These are phyloP conservation scores for Rhamphomyia laevipes DNA, from an alignment of 2,888 invertebrate genomes.

Conservation along the genomic window DNA sequence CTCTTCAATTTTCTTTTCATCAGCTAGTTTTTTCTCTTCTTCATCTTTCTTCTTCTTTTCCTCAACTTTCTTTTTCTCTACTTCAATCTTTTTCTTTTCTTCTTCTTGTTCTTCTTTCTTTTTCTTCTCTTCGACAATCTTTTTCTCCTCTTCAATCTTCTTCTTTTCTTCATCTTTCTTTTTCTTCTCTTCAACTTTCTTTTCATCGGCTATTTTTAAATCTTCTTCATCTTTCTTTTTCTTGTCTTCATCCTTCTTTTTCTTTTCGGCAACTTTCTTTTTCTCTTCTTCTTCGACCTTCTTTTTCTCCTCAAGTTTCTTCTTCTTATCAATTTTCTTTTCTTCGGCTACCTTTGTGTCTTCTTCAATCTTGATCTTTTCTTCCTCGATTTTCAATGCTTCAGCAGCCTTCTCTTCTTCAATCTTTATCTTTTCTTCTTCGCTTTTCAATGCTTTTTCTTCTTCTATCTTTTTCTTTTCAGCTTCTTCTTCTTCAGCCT, in stretches of 20 bases:
- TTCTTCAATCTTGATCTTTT: constrained; percentile 22
- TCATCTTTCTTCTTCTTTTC: constrained; percentile 28
- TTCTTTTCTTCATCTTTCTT: constrained; percentile 14
- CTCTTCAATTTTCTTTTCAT: constrained; percentile 17
- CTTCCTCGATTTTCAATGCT: constrained; percentile 38
- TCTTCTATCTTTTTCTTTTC: constrained; percentile 20
- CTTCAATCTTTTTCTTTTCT: constrained; percentile 18
- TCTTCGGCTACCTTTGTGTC: constrained; percentile 16
- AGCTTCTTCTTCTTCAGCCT: constrained; percentile 20
- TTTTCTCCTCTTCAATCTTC: constrained; percentile 15
- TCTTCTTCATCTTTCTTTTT: constrained; percentile 38
- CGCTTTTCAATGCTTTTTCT: constrained; percentile 26
- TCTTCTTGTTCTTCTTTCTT: constrained; percentile 2
- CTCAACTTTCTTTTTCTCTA: constrained; percentile 18
- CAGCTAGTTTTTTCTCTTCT: constrained; percentile 22
- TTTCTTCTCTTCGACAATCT: constrained; percentile 4
- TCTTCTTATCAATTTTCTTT: constrained; percentile 31
- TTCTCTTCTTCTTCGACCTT: constrained; percentile 42
- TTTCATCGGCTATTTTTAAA: constrained; percentile 22
- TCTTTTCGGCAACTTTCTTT: constrained; percentile 36
- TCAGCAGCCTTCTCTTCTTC: constrained; percentile 36
- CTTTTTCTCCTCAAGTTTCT: constrained; percentile 36
- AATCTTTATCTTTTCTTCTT: constrained; percentile 30
- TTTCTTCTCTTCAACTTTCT: constrained; percentile 40
- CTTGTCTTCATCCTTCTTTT: constrained; percentile 16